phyloP scores from a whole-genome alignment of 2,797 vertebrate genomes.

The Enteromius trimaculatus region DNA sequence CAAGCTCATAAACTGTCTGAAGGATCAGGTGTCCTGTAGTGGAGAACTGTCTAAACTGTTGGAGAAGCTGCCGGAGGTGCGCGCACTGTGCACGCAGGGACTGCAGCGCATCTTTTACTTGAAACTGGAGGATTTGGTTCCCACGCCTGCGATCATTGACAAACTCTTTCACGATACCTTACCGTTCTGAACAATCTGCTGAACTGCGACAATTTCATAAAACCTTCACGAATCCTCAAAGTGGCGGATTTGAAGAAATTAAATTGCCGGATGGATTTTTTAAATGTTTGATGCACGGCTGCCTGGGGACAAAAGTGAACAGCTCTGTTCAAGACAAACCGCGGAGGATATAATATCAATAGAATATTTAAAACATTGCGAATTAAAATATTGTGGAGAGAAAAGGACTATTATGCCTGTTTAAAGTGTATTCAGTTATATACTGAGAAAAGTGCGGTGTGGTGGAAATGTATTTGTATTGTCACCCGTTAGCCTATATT shows the following conservation, averaged over 20 bases:
- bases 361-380: constrained; percentile 19
- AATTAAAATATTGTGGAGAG: not conserved
- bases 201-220: constrained; percentile 13
- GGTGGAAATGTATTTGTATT: constrained; percentile 56
- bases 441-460: constrained; percentile 39
- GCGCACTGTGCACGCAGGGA: constrained; percentile 94
- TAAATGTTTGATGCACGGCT: not conserved
- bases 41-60: constrained; percentile 91
- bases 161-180: constrained; percentile 97
- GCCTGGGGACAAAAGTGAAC: constrained; percentile 15
- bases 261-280: not conserved
- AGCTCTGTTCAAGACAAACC: not conserved
- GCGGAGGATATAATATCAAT: constrained; percentile 19
- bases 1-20: constrained; percentile 91
- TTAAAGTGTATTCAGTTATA: constrained; percentile 47
- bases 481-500: constrained; percentile 36
- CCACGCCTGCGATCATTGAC: constrained; percentile 95
- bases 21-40: constrained; percentile 85
- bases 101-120: constrained; percentile 99
- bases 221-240: not conserved
- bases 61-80: constrained; percentile 94
- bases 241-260: constrained; percentile 8
- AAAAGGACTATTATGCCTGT: constrained; percentile 47
- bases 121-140: constrained; percentile 97
- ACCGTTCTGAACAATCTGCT: constrained; percentile 84